Conservation (phyloP, 2,888 invertebrate species). For the Microctonus brassicae region DNA sequence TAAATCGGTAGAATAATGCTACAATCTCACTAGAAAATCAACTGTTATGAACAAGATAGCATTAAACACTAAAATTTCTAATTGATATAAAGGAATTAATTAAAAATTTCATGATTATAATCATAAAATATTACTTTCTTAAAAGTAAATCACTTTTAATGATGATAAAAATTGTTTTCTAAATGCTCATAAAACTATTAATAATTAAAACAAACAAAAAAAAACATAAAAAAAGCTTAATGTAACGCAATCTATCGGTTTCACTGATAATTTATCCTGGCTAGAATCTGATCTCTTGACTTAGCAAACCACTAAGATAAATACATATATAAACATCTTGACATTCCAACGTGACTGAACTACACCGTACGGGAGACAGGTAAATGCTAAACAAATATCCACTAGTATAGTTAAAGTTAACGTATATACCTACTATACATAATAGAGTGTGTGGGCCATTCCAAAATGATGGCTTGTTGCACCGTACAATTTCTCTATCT, state of each 20-base stretch:
- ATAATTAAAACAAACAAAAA: too few relatives aligned
- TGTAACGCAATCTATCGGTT: not conserved
- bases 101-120: not conserved
- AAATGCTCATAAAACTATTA: too few relatives aligned
- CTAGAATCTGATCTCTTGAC: not conserved
- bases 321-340: not conserved
- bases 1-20: slow-evolving; percentile 19
- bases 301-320: not conserved
- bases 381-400: slow-evolving; percentile 53
- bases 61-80: slow-evolving; percentile 42
- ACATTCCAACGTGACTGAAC: not conserved
- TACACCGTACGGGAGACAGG: slow-evolving; percentile 48
- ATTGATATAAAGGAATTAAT: slow-evolving; percentile 26
- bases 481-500: not conserved
- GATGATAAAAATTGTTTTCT: too few relatives aligned
- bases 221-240: not conserved
- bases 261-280: not conserved
- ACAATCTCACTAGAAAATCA: slow-evolving; percentile 38
- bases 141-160: too few relatives aligned
- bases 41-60: slow-evolving; percentile 41
- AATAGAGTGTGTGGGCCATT: not conserved
- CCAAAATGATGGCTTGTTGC: not conserved
- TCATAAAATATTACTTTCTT: too few relatives aligned
- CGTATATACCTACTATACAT: slow-evolving; percentile 49
- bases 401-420: slow-evolving; percentile 50